phyloP scores from a whole-genome alignment of 2,113 vertebrate genomes.

The Tetrao urogallus region DNA sequence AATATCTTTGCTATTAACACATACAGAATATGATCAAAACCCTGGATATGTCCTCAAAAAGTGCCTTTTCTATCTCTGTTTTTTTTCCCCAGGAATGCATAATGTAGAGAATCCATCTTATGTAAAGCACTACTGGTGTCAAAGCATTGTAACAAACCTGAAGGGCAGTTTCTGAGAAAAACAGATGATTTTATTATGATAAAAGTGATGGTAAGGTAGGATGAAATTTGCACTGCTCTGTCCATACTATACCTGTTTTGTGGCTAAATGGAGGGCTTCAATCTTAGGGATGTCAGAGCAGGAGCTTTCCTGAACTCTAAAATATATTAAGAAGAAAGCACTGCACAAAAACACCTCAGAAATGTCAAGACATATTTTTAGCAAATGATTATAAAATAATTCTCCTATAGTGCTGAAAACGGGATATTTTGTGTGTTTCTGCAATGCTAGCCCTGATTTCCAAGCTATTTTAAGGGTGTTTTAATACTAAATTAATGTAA shows the following conservation, averaged over 20 bases:
- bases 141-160: not conserved
- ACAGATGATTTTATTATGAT: not conserved
- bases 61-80: not conserved
- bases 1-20: not conserved
- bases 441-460: not conserved
- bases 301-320: not conserved
- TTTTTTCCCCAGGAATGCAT: not conserved
- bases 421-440: not conserved
- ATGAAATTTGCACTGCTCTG: not conserved
- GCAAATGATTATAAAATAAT: not conserved
- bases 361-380: not conserved
- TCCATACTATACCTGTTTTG: not conserved
- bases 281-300: not conserved
- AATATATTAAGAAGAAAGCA: not conserved
- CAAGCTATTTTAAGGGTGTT: not conserved
- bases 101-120: not conserved
- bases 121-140: not conserved
- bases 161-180: not conserved
- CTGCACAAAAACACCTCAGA: not conserved
- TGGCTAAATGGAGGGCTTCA: not conserved
- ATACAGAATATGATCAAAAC: not conserved
- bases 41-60: not conserved
- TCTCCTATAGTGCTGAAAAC: not conserved
- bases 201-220: not conserved
- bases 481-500: not conserved